phyloP scores from a whole-genome alignment of 2,113 vertebrate genomes.

The Tympanuchus pallidicinctus region DNA sequence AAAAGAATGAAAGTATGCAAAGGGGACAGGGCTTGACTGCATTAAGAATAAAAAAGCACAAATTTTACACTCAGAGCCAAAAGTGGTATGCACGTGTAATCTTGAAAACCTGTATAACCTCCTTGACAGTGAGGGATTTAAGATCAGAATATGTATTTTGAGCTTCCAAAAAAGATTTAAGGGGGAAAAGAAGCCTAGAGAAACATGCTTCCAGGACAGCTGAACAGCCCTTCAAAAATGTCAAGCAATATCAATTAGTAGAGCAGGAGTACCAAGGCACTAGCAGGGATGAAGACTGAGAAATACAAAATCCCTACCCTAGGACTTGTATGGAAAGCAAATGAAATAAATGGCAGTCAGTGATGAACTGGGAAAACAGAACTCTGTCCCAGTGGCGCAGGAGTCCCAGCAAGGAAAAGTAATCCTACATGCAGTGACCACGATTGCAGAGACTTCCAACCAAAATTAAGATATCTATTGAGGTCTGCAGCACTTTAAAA shows the following conservation, averaged over 20 bases:
- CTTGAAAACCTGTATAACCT: neutral
- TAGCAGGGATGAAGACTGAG: neutral
- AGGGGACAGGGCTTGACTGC: neutral
- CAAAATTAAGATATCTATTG: neutral
- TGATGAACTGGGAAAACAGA: neutral
- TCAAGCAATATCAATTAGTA: neutral
- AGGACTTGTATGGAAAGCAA: neutral
- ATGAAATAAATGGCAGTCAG: accelerated
- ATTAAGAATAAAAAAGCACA: neutral
- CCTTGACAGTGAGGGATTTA: neutral
- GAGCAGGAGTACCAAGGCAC: neutral
- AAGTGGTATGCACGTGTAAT: neutral
- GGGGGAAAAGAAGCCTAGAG: neutral
- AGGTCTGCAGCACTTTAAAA: neutral
- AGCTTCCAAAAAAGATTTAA: neutral
- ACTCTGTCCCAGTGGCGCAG: neutral
- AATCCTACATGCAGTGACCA: neutral
- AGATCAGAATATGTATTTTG: neutral
- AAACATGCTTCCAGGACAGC: neutral
- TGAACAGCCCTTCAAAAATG: neutral
- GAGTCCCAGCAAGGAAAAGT: neutral
- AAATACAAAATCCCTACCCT: neutral
- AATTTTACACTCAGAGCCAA: neutral
- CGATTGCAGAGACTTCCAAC: neutral
- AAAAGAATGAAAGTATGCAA: neutral